These are phyloP conservation scores for Eleutherodactylus coqui DNA, from an alignment of 2,797 vertebrate genomes.

Conservation along the genomic window DNA sequence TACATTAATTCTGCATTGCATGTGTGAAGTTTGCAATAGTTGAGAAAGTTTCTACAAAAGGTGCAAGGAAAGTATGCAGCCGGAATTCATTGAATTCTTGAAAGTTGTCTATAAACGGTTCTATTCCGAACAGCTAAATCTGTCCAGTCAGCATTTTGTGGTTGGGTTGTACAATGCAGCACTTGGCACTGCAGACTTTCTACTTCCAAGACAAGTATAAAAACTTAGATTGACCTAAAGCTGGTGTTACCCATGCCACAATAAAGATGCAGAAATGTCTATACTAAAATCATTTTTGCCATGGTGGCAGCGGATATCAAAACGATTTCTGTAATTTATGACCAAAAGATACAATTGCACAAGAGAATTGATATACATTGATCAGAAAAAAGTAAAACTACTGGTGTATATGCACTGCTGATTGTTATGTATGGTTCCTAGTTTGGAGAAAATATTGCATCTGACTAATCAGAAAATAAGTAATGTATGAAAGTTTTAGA, in stretches of 20 bases:
- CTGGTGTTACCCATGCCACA: not conserved
- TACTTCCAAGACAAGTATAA: constrained; percentile 8
- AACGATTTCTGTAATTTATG: not conserved
- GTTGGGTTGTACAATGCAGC: constrained; percentile 20
- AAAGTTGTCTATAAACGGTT: constrained; percentile 36
- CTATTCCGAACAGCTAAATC: constrained; percentile 54
- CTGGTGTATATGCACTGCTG: not conserved
- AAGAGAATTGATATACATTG: not conserved
- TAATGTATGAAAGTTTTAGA: not conserved
- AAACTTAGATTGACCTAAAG: constrained; percentile 8
- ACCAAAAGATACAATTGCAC: not conserved
- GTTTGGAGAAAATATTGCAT: too few relatives aligned
- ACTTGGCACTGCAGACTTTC: not conserved
- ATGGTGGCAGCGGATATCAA: too few relatives aligned
- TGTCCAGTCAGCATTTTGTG: constrained; percentile 50
- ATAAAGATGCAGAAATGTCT: not conserved
- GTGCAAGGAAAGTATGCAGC: not conserved
- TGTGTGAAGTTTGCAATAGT: constrained; percentile 2
- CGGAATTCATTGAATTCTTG: constrained; percentile 22
- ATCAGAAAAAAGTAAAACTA: not conserved
- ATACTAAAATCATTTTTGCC: too few relatives aligned
- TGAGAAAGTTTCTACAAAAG: not conserved
- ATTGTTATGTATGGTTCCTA: not conserved
- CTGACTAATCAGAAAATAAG: not conserved
- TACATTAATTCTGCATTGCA: not conserved